phyloP scores from a whole-genome alignment of 2,113 vertebrate species.

The Colaptes auratus region DNA sequence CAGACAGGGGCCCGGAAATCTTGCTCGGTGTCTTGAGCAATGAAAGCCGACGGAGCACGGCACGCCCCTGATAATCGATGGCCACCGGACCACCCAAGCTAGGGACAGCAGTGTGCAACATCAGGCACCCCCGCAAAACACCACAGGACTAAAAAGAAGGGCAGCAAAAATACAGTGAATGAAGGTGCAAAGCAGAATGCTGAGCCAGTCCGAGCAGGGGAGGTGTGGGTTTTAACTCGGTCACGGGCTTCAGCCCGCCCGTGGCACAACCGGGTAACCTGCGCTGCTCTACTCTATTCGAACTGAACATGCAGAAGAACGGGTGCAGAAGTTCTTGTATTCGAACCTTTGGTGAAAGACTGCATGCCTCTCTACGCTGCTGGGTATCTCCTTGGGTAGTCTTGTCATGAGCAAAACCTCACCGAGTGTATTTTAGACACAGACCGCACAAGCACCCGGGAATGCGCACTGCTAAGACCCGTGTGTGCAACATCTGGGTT shows the following conservation, averaged over 20 bases:
- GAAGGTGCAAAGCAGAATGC: neutral
- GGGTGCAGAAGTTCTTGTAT: rapidly evolving
- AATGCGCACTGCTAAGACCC: neutral
- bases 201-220: neutral
- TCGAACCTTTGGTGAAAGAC: neutral
- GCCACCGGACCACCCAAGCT: rapidly evolving
- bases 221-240: neutral
- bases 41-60: rapidly evolving
- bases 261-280: too few species aligned
- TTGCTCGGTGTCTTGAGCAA: neutral
- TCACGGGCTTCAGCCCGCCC: neutral
- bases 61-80: rapidly evolving
- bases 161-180: neutral
- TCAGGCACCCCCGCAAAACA: rapidly evolving
- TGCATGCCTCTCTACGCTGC: rapidly evolving
- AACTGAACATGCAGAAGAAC: neutral
- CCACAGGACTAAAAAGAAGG: neutral
- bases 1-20: rapidly evolving
- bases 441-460: neutral
- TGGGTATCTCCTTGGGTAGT: too few species aligned
- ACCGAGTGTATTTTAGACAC: neutral
- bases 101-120: rapidly evolving
- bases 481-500: neutral
- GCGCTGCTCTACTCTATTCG: rapidly evolving
- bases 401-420: neutral